These are phyloP conservation scores for Styela plicata DNA, from an alignment of 23 tunicate species.

Conservation along the genomic window DNA sequence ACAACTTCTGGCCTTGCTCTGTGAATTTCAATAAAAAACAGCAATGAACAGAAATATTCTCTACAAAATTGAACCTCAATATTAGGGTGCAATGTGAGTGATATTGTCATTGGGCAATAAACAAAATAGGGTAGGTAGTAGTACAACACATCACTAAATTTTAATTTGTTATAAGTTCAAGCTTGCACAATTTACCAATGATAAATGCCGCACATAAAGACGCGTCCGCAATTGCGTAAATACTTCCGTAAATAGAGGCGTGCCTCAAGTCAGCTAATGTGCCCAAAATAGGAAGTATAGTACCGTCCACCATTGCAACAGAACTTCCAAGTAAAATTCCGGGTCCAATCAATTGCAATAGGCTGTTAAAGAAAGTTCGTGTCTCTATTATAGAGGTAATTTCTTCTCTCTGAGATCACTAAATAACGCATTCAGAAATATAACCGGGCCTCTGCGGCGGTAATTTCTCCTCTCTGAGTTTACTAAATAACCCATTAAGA, in stretches of 20 bases:
- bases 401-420: too few species aligned
- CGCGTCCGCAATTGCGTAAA: conserved; percentile 79
- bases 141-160: neutral
- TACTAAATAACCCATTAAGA: too few species aligned
- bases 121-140: too few species aligned
- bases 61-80: too few species aligned
- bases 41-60: too few species aligned
- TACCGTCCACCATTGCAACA: conserved; percentile 51
- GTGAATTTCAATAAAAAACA: neutral
- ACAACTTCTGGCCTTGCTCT: neutral
- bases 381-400: too few species aligned
- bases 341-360: conserved; percentile 46
- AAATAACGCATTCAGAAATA: too few species aligned
- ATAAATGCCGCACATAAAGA: conserved; percentile 75
- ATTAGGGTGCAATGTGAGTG: too few species aligned
- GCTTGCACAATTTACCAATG: conserved; percentile 38
- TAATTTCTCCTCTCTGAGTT: too few species aligned
- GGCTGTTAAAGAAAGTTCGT: conserved; percentile 33
- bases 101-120: too few species aligned
- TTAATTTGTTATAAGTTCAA: too few species aligned
- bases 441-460: too few species aligned
- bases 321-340: conserved; percentile 49
- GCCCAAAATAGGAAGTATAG: conserved; percentile 73
- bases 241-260: conserved; percentile 75
- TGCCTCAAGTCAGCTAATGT: conserved; percentile 70